Percentiles rank a stretch among this genome's conserved stretches.
Evolutionary conservation across 2,888 invertebrate genomes (phyloP).

Genomic region (Gibbula magus): DNA sequence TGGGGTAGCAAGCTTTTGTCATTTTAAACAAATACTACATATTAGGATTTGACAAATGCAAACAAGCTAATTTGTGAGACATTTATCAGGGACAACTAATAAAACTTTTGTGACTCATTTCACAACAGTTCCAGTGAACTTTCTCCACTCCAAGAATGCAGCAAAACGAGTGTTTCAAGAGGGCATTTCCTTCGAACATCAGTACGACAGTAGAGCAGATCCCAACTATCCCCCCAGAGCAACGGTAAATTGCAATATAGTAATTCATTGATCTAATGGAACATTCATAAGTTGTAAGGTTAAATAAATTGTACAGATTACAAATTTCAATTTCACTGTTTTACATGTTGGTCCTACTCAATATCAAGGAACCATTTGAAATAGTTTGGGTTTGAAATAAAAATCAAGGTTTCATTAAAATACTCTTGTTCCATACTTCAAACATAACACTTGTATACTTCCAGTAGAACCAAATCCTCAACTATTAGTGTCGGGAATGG

Average conservation of each 20-base stretch:
- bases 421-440: too few relatives aligned
- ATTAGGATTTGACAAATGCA: too few relatives aligned
- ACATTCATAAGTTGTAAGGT: not conserved
- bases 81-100: too few relatives aligned
- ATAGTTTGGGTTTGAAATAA: not conserved
- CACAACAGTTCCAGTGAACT: conserved; percentile 67
- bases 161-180: conserved; percentile 65
- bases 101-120: not conserved
- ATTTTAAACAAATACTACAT: too few relatives aligned
- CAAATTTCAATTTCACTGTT: not conserved
- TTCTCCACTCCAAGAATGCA: conserved; percentile 57
- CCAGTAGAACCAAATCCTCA: too few relatives aligned
- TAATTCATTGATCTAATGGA: not conserved
- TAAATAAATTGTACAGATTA: too few relatives aligned
- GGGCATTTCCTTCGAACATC: conserved; percentile 71
- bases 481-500: too few relatives aligned
- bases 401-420: too few relatives aligned
- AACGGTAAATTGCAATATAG: conserved; percentile 55
- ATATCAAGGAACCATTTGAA: not conserved
- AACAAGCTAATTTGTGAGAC: too few relatives aligned
- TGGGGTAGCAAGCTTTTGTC: too few relatives aligned
- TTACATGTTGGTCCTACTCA: not conserved
- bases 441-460: too few relatives aligned
- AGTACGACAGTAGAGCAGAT: conserved; percentile 67
- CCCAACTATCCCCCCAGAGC: conserved; percentile 70